Percentiles rank a stretch among this genome's conserved stretches.
Conservation (phyloP, 2,888 invertebrate genomes). For the Mythimna ferrago region DNA sequence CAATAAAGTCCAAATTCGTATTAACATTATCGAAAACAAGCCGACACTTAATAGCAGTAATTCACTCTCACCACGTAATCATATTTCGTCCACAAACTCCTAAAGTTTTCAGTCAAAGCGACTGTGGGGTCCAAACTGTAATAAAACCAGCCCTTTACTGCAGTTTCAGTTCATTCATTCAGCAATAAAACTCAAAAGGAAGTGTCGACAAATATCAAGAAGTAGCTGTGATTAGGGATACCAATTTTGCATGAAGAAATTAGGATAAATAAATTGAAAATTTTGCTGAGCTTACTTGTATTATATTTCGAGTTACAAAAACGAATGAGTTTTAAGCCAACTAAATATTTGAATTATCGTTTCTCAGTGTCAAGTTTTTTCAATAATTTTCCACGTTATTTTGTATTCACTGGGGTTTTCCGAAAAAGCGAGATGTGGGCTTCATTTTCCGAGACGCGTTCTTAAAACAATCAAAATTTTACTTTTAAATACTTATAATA, state of each 20-base stretch:
- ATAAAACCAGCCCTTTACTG: conserved; percentile 67
- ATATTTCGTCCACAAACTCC: conserved; percentile 49
- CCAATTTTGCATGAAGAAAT: conserved; percentile 12
- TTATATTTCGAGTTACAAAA: too few relatives aligned
- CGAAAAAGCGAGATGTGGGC: too few relatives aligned
- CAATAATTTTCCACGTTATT: too few relatives aligned
- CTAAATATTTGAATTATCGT: too few relatives aligned
- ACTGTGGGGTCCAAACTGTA: conserved; percentile 50
- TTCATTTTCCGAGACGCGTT: too few relatives aligned
- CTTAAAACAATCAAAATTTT: too few relatives aligned
- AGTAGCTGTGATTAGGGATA: conserved; percentile 36
- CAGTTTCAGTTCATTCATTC: conserved; percentile 62
- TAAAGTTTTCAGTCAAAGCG: conserved; percentile 50
- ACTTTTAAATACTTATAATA: too few relatives aligned
- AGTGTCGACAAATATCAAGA: conserved; percentile 65
- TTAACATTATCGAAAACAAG: conserved; percentile 13
- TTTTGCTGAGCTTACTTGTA: too few relatives aligned
- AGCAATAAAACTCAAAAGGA: conserved; percentile 67
- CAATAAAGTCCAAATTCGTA: neutral
- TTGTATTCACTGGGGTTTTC: too few relatives aligned
- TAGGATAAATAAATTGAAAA: conserved; percentile 10
- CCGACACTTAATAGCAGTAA: conserved; percentile 18
- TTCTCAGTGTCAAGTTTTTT: too few relatives aligned
- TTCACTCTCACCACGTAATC: conserved; percentile 46
- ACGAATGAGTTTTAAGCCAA: too few relatives aligned